Conservation (phyloP, 2,888 invertebrate genomes). For the Laothoe populi region DNA sequence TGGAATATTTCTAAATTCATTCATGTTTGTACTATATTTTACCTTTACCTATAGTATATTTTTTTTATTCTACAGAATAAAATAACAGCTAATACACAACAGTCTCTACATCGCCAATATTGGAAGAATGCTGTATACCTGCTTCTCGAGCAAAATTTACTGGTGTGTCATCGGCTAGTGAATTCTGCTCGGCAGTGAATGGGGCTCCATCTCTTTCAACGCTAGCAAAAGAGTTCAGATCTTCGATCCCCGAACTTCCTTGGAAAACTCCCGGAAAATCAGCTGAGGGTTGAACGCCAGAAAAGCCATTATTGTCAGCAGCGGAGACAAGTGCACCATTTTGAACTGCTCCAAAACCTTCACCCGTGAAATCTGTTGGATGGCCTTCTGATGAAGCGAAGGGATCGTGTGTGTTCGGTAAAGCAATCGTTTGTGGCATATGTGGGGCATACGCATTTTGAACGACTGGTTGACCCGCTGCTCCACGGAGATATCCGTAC, state of each 20-base stretch:
- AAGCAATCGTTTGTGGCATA: slow-evolving; percentile 49
- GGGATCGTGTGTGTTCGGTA: slow-evolving; percentile 52
- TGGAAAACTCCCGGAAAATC: slow-evolving; percentile 55
- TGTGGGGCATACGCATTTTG: slow-evolving; percentile 60
- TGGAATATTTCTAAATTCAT: neutral
- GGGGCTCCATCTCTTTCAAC: slow-evolving; percentile 49
- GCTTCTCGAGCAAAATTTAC: slow-evolving; percentile 68
- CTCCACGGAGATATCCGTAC: slow-evolving; percentile 60
- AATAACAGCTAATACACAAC: slow-evolving; percentile 56
- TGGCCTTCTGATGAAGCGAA: slow-evolving; percentile 54
- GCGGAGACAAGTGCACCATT: slow-evolving; percentile 52
- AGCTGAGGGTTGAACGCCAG: slow-evolving; percentile 50
- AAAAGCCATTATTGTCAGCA: slow-evolving; percentile 42
- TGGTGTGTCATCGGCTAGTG: slow-evolving; percentile 56
- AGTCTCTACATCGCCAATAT: slow-evolving; percentile 68
- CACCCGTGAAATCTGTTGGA: slow-evolving; percentile 53
- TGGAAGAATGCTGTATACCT: slow-evolving; percentile 67
- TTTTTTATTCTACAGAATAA: neutral
- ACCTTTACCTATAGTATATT: neutral
- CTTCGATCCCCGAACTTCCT: slow-evolving; percentile 51
- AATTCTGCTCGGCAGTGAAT: slow-evolving; percentile 49
- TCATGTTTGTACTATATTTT: slow-evolving; percentile 15
- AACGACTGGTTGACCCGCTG: slow-evolving; percentile 50
- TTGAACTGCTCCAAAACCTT: slow-evolving; percentile 53
- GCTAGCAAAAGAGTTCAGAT: slow-evolving; percentile 55